Evolutionary conservation across 2,113 vertebrate species (phyloP).

Genomic region (Tachuris rubrigastra): DNA sequence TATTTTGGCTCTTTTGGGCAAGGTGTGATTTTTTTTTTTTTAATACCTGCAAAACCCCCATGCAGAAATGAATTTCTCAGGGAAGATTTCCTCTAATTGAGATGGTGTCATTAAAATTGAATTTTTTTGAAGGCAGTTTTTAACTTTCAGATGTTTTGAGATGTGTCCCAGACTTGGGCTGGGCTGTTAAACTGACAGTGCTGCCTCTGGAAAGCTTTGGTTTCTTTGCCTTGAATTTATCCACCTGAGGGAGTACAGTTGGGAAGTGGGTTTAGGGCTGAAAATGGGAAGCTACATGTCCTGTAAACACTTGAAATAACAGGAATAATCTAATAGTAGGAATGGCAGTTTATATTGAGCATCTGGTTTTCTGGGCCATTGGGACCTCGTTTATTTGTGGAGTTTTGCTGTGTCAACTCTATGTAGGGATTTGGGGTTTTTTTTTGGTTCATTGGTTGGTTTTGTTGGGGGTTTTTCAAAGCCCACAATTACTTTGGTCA

Average conservation of each 20-base stretch:
- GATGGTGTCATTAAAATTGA: background rate
- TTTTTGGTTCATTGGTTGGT: background rate
- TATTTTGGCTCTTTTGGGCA: background rate
- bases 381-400: background rate
- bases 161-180: background rate
- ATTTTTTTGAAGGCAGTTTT: background rate
- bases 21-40: background rate
- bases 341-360: background rate
- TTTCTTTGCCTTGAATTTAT: background rate
- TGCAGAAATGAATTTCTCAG: background rate
- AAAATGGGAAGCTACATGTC: background rate
- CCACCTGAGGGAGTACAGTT: too few species aligned
- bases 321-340: background rate
- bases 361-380: background rate
- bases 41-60: background rate
- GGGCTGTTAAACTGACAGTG: background rate
- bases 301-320: background rate
- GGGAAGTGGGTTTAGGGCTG: background rate
- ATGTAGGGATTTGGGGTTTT: rapidly evolving
- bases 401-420: background rate
- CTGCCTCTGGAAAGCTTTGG: background rate
- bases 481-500: background rate
- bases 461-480: background rate
- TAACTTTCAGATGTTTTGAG: background rate
- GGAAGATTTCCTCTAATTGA: background rate